Evolutionary conservation across 2,113 vertebrate genomes (phyloP).

Genomic region (Indri indri): DNA sequence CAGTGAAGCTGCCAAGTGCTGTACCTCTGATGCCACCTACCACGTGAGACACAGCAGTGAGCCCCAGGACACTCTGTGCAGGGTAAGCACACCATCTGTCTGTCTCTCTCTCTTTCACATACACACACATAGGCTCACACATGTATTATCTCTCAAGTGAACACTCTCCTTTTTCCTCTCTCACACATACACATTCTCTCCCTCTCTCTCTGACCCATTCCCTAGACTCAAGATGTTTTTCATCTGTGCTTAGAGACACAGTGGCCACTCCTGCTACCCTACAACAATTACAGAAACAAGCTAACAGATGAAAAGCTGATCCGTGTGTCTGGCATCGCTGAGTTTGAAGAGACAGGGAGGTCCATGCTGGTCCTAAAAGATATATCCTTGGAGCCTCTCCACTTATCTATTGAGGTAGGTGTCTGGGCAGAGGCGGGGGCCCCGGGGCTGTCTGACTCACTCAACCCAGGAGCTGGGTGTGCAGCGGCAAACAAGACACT

Average conservation of each 20-base stretch:
- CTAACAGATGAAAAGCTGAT: slow-evolving; percentile 82
- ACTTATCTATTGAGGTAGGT: slow-evolving; percentile 80
- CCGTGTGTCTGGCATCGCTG: slow-evolving; percentile 78
- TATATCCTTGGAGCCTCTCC: slow-evolving; percentile 80
- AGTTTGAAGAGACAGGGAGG: slow-evolving; percentile 62
- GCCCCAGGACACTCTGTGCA: background rate
- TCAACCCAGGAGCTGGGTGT: background rate
- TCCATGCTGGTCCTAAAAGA: slow-evolving; percentile 77
- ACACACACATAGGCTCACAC: background rate
- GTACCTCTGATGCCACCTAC: background rate
- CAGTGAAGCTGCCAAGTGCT: background rate
- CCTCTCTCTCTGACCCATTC: background rate
- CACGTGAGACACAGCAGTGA: background rate
- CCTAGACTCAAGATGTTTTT: slow-evolving; percentile 13
- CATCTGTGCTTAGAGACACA: slow-evolving; percentile 78
- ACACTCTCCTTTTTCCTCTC: background rate
- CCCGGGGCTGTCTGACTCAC: background rate
- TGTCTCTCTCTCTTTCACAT: background rate
- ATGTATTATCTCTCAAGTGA: background rate
- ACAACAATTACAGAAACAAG: slow-evolving; percentile 76
- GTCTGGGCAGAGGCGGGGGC: background rate
- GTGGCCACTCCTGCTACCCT: slow-evolving; percentile 80
- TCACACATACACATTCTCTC: too few relatives aligned
- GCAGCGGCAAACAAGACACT: background rate
- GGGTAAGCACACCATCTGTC: background rate